Conservation (phyloP, 2,888 invertebrate genomes). For the Drosophila sordidapex region DNA sequence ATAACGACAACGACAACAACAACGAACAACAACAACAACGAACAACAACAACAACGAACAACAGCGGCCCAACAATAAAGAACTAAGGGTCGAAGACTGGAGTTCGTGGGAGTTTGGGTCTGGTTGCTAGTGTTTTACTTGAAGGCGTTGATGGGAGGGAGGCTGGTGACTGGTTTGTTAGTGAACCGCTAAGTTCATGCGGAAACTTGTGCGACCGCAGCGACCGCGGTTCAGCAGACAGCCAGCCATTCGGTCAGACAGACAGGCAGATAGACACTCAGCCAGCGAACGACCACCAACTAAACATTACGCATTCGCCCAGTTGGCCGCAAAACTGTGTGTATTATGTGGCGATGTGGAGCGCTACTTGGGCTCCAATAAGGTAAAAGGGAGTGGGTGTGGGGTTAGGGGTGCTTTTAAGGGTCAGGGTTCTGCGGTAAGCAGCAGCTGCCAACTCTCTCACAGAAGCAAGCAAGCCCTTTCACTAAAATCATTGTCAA, state of each 20-base stretch:
- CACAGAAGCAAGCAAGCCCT: constrained; percentile 62
- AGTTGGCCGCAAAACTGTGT: constrained; percentile 53
- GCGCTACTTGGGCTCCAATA: constrained; percentile 1
- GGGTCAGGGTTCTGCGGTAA: constrained; percentile 27
- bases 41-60: neutral
- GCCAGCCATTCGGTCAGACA: constrained; percentile 11
- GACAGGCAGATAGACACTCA: constrained; percentile 8
- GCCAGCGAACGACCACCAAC: constrained; percentile 41
- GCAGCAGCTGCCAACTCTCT: constrained; percentile 71
- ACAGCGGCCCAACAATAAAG: constrained; percentile 31
- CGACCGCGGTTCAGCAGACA: constrained; percentile 50
- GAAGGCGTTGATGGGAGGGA: neutral
- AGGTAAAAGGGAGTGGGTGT: neutral
- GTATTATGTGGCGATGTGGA: constrained; percentile 51
- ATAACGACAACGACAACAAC: neutral
- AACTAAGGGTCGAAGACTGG: constrained; percentile 10
- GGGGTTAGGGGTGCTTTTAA: neutral
- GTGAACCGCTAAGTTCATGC: constrained; percentile 61
- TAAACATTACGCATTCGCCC: constrained; percentile 66
- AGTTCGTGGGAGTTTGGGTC: neutral
- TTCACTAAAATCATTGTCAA: constrained; percentile 72
- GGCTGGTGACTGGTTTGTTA: constrained; percentile 26
- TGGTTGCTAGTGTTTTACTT: neutral
- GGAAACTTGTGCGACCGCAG: constrained; percentile 75
- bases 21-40: constrained; percentile 1